A percentile compares a stretch with the other conserved stretches of the same genome.
Evolutionary conservation across 2,113 vertebrate species (phyloP).

Genomic region (Centrocercus urophasianus): DNA sequence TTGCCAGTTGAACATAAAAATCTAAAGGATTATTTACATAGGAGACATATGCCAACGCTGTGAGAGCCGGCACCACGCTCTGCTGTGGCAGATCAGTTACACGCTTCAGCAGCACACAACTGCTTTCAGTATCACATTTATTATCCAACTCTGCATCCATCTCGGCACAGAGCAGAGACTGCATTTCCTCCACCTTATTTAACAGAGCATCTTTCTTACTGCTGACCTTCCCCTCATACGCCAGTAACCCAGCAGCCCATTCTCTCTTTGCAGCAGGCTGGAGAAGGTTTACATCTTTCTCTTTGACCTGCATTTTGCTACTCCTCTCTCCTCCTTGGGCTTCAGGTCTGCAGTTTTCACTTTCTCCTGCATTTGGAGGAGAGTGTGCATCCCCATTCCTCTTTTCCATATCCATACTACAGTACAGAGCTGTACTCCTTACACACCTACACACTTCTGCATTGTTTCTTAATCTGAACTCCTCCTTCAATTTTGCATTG

Average conservation of each 20-base stretch:
- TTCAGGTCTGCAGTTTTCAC: not conserved
- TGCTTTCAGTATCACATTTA: not conserved
- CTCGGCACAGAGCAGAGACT: not conserved
- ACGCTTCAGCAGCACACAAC: conserved; percentile 47
- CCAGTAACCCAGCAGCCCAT: not conserved
- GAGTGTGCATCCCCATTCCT: not conserved
- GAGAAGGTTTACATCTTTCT: not conserved
- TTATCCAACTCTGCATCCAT: not conserved
- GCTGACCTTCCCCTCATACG: not conserved
- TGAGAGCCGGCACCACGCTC: conserved; percentile 74
- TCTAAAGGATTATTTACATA: conserved; percentile 83
- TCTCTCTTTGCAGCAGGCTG: not conserved
- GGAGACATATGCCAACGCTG: conserved; percentile 85
- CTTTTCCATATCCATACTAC: not conserved
- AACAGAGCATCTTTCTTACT: not conserved
- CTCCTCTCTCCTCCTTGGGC: not conserved
- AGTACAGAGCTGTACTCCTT: not conserved
- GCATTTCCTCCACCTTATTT: not conserved
- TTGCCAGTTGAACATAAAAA: conserved; percentile 87
- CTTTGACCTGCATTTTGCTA: not conserved
- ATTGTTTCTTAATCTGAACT: conserved; percentile 61
- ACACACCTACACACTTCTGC: not conserved
- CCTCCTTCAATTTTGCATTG: conserved; percentile 84
- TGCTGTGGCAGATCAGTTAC: conserved; percentile 78
- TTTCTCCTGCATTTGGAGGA: not conserved